These are phyloP conservation scores for Leucopsar rothschildi DNA, from an alignment of 2,113 vertebrate genomes.

Conservation along the genomic window DNA sequence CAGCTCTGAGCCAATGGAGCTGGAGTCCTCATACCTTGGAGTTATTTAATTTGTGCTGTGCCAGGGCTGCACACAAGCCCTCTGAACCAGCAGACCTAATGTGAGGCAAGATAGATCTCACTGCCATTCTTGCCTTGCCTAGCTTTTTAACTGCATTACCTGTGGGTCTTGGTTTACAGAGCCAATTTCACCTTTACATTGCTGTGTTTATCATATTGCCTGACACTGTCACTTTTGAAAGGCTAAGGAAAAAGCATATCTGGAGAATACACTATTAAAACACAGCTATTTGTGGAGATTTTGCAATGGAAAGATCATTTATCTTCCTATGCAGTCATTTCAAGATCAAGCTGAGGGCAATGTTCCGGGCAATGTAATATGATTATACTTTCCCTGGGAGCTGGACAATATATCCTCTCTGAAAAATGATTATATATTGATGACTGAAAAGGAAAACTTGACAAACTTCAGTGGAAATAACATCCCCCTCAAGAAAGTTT, in stretches of 20 bases:
- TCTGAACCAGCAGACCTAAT: background rate
- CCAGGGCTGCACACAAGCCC: background rate
- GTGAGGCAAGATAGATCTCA: background rate
- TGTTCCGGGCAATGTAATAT: conserved; percentile 31
- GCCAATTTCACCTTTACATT: background rate
- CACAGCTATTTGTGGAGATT: conserved; percentile 15
- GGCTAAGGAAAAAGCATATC: background rate
- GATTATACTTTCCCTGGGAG: conserved; percentile 13
- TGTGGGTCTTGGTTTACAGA: background rate
- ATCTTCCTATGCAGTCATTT: conserved; percentile 43
- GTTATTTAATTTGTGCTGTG: background rate
- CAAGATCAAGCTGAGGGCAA: conserved; percentile 16
- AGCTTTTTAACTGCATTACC: background rate
- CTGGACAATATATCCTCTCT: conserved; percentile 16
- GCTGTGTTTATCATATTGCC: background rate
- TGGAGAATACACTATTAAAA: background rate
- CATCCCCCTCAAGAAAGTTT: background rate
- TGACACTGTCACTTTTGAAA: background rate
- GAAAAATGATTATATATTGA: conserved; percentile 36
- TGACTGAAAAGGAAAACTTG: conserved; percentile 37
- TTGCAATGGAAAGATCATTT: conserved; percentile 27
- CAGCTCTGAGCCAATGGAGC: background rate
- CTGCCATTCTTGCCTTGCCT: background rate
- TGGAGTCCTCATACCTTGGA: background rate
- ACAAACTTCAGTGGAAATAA: conserved; percentile 20